Percentiles rank a stretch among this genome's conserved stretches.
Conservation (phyloP, 1,140 invertebrate species). For the Apis mellifera region DNA sequence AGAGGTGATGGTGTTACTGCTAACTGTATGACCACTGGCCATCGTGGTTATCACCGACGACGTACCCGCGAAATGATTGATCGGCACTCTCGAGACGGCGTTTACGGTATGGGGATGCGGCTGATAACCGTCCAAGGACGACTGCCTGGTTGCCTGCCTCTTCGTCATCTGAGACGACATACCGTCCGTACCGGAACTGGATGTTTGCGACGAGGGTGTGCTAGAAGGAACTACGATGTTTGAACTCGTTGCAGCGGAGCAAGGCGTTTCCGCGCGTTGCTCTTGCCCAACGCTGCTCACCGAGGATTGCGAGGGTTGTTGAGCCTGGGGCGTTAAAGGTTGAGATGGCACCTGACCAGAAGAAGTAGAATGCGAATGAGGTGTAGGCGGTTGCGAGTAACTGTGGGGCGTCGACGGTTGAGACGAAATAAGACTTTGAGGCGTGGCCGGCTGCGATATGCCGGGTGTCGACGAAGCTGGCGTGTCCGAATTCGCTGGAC, state of each 20-base stretch:
- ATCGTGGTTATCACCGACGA: slow-evolving; percentile 85
- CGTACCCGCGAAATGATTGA: slow-evolving; percentile 67
- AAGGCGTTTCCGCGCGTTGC: slow-evolving; percentile 73
- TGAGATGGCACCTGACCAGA: slow-evolving; percentile 62
- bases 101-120: slow-evolving; percentile 76
- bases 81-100: slow-evolving; percentile 73
- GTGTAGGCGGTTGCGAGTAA: slow-evolving; percentile 78
- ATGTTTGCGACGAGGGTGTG: slow-evolving; percentile 68
- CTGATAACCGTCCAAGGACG: slow-evolving; percentile 74
- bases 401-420: slow-evolving; percentile 77
- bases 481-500: slow-evolving; percentile 77
- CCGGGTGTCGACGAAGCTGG: slow-evolving; percentile 71
- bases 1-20: slow-evolving; percentile 89
- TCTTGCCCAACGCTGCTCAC: slow-evolving; percentile 50
- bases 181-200: slow-evolving; percentile 56
- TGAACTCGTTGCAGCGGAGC: slow-evolving; percentile 62
- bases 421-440: slow-evolving; percentile 76
- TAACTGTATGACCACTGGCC: slow-evolving; percentile 88
- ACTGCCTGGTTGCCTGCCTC: slow-evolving; percentile 65
- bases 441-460: slow-evolving; percentile 76
- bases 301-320: slow-evolving; percentile 68
- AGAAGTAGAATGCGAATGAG: slow-evolving; percentile 66
- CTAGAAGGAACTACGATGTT: slow-evolving; percentile 65
- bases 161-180: slow-evolving; percentile 53
- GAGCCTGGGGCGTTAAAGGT: slow-evolving; percentile 61